A percentile compares a stretch with the other conserved stretches of the same genome.
phyloP scores from a whole-genome alignment of 2,113 vertebrate species.

The Spea multiplicata region DNA sequence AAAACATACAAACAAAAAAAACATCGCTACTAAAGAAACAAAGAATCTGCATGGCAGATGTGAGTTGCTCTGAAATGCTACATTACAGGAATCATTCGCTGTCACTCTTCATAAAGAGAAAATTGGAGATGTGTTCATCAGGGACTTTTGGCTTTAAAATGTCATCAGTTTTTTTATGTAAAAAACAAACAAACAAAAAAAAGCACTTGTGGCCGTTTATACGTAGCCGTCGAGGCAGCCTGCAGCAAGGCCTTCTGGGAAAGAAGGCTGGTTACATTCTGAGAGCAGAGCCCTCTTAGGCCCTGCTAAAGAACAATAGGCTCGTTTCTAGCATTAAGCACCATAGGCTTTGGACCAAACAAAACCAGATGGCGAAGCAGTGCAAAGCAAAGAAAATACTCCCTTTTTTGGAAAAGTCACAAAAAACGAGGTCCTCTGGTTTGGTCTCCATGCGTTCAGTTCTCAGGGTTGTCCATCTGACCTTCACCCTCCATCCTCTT shows the following conservation, averaged over 20 bases:
- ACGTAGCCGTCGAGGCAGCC: not conserved
- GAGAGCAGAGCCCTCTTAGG: not conserved
- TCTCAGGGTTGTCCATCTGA: conserved; percentile 55
- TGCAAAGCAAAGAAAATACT: not conserved
- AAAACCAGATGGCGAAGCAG: not conserved
- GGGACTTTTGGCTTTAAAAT: conserved; percentile 4
- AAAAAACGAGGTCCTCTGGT: not conserved
- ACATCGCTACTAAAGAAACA: not conserved
- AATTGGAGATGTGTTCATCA: not conserved
- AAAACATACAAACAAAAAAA: not conserved
- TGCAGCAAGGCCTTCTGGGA: not conserved
- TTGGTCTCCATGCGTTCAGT: conserved; percentile 31
- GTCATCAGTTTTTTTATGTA: not conserved
- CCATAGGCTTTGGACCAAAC: not conserved
- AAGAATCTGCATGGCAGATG: conserved; percentile 13
- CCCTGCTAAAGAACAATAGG: not conserved
- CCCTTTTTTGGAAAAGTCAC: conserved; percentile 1
- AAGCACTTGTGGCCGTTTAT: conserved; percentile 11
- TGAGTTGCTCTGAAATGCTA: not conserved
- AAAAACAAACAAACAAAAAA: not conserved
- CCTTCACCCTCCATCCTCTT: conserved; percentile 63
- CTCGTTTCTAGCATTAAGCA: not conserved
- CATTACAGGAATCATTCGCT: not conserved
- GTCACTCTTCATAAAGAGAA: not conserved
- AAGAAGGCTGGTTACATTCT: not conserved